phyloP scores from a whole-genome alignment of 2,113 vertebrate species.

The Anarrhichthys ocellatus region DNA sequence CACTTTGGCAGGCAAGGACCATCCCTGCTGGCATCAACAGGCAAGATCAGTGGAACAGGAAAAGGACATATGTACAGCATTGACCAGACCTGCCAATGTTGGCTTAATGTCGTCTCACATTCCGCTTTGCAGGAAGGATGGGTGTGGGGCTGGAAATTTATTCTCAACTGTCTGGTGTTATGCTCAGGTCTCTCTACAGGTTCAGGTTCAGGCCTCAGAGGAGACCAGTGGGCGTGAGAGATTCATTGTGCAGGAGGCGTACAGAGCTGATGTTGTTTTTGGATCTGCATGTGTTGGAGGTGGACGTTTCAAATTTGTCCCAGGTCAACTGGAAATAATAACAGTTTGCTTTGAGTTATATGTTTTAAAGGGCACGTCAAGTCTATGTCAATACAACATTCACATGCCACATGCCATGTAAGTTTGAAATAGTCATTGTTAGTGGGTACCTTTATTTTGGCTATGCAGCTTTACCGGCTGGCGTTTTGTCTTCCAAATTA shows the following conservation, averaged over 20 bases:
- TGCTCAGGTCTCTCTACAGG: constrained; percentile 40
- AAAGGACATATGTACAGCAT: constrained; percentile 48
- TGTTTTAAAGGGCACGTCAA: background rate
- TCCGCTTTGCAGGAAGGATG: constrained; percentile 30
- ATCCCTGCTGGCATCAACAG: constrained; percentile 43
- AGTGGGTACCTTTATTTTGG: background rate
- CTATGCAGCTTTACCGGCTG: background rate
- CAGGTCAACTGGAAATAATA: constrained; percentile 11
- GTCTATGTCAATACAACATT: constrained; percentile 6
- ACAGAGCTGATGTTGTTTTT: constrained; percentile 26
- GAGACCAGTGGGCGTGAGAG: constrained; percentile 51
- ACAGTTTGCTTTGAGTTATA: background rate
- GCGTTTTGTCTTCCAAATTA: background rate
- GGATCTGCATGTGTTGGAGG: constrained; percentile 30
- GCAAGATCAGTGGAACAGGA: constrained; percentile 46
- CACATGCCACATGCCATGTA: background rate
- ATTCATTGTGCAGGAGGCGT: constrained; percentile 31
- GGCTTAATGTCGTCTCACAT: constrained; percentile 31
- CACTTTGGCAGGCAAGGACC: constrained; percentile 46
- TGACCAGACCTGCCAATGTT: constrained; percentile 40
- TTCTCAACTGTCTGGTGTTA: constrained; percentile 40
- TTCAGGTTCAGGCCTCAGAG: constrained; percentile 42
- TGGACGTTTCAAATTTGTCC: constrained; percentile 27
- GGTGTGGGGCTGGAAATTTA: constrained; percentile 45
- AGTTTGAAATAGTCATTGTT: background rate